Evolutionary conservation across 2,888 invertebrate genomes (phyloP), one percentile per base, ranked within the genome.

Genomic region (Deroplatys truncata): DNA sequence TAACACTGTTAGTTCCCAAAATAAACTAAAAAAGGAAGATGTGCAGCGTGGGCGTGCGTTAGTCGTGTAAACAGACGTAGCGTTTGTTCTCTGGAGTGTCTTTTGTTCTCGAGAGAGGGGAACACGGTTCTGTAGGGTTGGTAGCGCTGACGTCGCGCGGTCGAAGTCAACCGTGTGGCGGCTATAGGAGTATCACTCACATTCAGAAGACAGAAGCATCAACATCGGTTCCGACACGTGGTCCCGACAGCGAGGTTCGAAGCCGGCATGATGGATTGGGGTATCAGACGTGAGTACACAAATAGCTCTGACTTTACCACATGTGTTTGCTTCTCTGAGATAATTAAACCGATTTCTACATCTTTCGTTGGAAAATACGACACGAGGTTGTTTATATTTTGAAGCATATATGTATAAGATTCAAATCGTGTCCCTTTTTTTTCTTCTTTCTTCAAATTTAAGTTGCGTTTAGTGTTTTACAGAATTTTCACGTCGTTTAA

Each of bases 181-280:
- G 56, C 56, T 72, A 25, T 25, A 25, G 25, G 25, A 20, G 25
- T 72, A 72, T 72, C 56, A 72, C 56, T 72, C 25, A 25, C 20
- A 72, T 20, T 16, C 56, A 3, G 56, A 72, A 72, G 56, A 72
- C 56, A 72, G 56, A 72, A 72, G 56, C 56, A 72, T 20, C 16
- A 72, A 72, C 20, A 72, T 72, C 56, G 7, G 20, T 72, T 4
- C 4, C 5, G 56, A 13, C 43, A 72, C 56, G 56, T 16, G 16
- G 25, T 72, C 25, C 16, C 56, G 20, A 72, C 20, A 72, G 20
- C 56, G 25, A 72, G 56, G 56, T 72, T 72, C 56, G 56, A 72
- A 72, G 56, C 56, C 89, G 88, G 25, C 83, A 96, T 96, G 96
- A 96, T 96, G 96, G 96, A 96, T 94, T 96, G 96, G 96, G 96